A percentile compares a stretch with the other conserved stretches of the same genome.
phyloP scores from a whole-genome alignment of 2,888 invertebrate species.

The Dione vanillae region DNA sequence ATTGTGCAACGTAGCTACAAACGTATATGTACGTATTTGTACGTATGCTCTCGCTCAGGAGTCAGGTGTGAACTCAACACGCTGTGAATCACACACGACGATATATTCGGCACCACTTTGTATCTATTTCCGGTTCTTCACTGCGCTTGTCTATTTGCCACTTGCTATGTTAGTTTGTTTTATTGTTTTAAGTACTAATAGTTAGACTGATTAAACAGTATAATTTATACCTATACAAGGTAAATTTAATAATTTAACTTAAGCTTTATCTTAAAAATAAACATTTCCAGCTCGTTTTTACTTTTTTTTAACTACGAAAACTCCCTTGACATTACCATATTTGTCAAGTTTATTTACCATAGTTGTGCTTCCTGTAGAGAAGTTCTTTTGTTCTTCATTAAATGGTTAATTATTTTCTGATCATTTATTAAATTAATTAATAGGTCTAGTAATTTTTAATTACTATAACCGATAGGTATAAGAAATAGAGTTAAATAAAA shows the following conservation, averaged over 20 bases:
- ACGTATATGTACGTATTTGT: not conserved
- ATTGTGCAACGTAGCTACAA: not conserved
- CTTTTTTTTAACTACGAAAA: not conserved
- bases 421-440: not conserved
- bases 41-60: conserved; percentile 24
- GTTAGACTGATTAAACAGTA: too few species aligned
- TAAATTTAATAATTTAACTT: not conserved
- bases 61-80: conserved; percentile 29
- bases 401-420: not conserved
- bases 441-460: not conserved
- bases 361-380: conserved; percentile 13
- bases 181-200: too few species aligned
- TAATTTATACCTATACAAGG: too few species aligned
- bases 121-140: conserved; percentile 19
- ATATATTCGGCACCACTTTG: conserved; percentile 20
- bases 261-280: not conserved
- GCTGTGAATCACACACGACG: conserved; percentile 23
- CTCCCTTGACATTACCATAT: conserved; percentile 21
- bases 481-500: too few species aligned
- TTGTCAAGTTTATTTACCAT: too few species aligned
- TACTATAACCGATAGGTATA: not conserved
- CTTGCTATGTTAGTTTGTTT: conserved; percentile 1
- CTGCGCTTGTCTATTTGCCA: conserved; percentile 8
- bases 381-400: conserved; percentile 12
- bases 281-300: not conserved